Conservation (phyloP, 2,888 invertebrate species). For the Lissocephala sabroskyi region DNA sequence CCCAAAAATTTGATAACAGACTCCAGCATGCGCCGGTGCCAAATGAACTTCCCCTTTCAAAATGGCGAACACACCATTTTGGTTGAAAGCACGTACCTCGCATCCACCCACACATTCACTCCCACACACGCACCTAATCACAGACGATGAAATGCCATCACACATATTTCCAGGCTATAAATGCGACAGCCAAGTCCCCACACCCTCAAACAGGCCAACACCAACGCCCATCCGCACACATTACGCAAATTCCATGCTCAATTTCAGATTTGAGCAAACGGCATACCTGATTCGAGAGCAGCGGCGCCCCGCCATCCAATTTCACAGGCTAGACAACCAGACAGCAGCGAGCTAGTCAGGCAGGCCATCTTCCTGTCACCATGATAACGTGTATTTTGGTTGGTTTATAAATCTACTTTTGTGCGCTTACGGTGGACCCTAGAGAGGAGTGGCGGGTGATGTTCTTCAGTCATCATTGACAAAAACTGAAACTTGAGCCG, state of each 20-base stretch:
- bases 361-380: slow-evolving; percentile 48
- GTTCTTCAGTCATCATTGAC: background rate
- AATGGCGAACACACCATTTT: slow-evolving; percentile 19
- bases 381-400: slow-evolving; percentile 47
- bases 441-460: no score
- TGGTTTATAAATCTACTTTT: background rate
- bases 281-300: slow-evolving; percentile 46
- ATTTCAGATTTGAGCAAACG: slow-evolving; percentile 60
- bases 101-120: slow-evolving; percentile 13
- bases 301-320: no score
- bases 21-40: slow-evolving; percentile 3
- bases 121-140: background rate
- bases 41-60: slow-evolving; percentile 16
- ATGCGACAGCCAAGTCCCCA: slow-evolving; percentile 17
- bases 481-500: no score
- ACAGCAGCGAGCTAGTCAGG: no score
- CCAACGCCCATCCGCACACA: slow-evolving; percentile 38
- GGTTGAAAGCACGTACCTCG: slow-evolving; percentile 22
- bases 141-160: slow-evolving; percentile 22
- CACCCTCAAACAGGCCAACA: slow-evolving; percentile 11
- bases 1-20: background rate
- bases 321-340: background rate
- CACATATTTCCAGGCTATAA: slow-evolving; percentile 30
- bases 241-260: slow-evolving; percentile 62
- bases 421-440: background rate